These are phyloP conservation scores for Spilogale gracilis DNA, from an alignment of 2,113 vertebrate genomes.

Conservation along the genomic window DNA sequence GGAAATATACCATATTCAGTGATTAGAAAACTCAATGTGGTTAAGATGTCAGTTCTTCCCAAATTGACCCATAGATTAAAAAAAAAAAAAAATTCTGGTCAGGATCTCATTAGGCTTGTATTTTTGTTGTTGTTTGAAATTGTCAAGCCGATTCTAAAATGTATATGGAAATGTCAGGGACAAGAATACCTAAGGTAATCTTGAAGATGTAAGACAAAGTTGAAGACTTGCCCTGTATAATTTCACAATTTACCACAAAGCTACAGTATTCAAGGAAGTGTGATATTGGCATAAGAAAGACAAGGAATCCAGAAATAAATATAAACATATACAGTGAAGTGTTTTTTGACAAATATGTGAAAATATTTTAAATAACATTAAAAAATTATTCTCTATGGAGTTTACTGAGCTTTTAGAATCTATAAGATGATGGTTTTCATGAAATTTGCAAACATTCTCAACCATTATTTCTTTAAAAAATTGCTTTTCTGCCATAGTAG, in stretches of 20 bases:
- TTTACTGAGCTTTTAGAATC: neutral
- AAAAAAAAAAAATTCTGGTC: neutral
- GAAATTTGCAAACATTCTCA: neutral
- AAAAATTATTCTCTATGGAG: neutral
- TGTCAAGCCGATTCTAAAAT: neutral
- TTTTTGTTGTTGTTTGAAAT: neutral
- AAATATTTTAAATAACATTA: neutral
- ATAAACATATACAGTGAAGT: neutral
- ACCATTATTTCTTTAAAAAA: neutral
- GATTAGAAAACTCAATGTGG: neutral
- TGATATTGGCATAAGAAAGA: neutral
- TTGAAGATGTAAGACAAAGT: neutral
- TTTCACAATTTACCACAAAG: neutral
- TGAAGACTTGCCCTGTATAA: neutral
- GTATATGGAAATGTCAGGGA: neutral
- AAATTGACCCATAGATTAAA: neutral
- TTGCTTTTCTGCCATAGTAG: neutral
- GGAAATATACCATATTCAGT: neutral
- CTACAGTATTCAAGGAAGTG: neutral
- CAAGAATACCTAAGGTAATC: neutral
- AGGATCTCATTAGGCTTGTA: neutral
- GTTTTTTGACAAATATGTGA: neutral
- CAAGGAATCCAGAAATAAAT: neutral
- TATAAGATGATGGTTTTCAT: neutral
- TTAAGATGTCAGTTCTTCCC: neutral